Evolutionary conservation across 2,113 vertebrate genomes (phyloP).

Genomic region (Anhinga rufa): DNA sequence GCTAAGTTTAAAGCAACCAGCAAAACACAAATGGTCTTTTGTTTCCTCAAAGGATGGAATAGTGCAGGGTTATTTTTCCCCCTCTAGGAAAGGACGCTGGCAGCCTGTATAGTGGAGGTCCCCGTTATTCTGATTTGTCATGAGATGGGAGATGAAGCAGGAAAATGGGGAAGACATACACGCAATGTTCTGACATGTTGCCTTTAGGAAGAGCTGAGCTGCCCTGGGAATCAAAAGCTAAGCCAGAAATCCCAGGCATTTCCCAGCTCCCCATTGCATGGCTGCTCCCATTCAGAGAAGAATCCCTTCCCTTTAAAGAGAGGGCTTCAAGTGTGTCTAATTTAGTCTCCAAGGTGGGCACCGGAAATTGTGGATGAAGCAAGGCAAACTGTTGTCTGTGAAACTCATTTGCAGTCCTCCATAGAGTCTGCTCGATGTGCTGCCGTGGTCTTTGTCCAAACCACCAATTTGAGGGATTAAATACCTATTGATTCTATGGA

Average conservation of each 20-base stretch:
- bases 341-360: conserved; percentile 16
- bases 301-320: conserved; percentile 61
- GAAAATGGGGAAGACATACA: not conserved
- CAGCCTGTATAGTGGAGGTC: not conserved
- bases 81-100: not conserved
- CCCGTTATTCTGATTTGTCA: not conserved
- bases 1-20: not conserved
- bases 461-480: not conserved
- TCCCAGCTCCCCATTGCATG: conserved; percentile 67
- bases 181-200: not conserved
- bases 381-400: not conserved
- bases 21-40: not conserved
- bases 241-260: conserved; percentile 54
- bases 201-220: conserved; percentile 7
- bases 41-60: not conserved
- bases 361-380: not conserved
- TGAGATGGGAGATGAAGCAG: not conserved
- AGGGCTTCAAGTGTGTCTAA: conserved; percentile 33
- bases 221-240: conserved; percentile 5
- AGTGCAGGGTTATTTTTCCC: not conserved
- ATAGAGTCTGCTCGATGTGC: not conserved
- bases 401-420: not conserved
- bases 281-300: conserved; percentile 72
- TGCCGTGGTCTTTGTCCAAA: not conserved
- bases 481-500: not conserved